These are phyloP conservation scores for Prorops nasuta DNA, from an alignment of 1,140 invertebrate genomes.

Conservation along the genomic window DNA sequence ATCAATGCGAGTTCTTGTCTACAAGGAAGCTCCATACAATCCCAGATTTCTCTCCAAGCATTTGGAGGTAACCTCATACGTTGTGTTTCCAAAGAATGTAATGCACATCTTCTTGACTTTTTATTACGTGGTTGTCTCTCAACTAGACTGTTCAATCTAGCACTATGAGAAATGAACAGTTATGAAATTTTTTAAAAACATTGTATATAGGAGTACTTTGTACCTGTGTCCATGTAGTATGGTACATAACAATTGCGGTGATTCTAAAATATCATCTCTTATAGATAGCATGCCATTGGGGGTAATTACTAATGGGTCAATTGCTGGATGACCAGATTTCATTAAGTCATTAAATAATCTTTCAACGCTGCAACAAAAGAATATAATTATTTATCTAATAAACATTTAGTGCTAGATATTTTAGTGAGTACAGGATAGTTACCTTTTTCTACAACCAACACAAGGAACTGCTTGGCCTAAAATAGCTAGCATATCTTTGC, in stretches of 20 bases:
- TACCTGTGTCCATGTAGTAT: constrained; percentile 85
- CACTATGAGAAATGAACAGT: constrained; percentile 52
- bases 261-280: constrained; percentile 72
- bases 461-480: constrained; percentile 87
- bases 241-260: constrained; percentile 75
- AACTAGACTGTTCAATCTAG: constrained; percentile 72
- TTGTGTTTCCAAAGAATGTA: constrained; percentile 86
- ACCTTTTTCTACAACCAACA: constrained; percentile 89
- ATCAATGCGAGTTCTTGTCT: constrained; percentile 83
- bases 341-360: constrained; percentile 79
- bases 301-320: constrained; percentile 77
- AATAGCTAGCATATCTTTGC: constrained; percentile 76
- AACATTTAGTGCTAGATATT: neutral
- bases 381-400: neutral
- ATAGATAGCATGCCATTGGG: constrained; percentile 72
- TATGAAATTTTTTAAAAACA: neutral
- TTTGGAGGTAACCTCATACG: constrained; percentile 68
- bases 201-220: constrained; percentile 21
- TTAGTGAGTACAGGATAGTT: constrained; percentile 16
- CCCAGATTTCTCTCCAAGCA: constrained; percentile 82
- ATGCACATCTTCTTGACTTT: constrained; percentile 80
- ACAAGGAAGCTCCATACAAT: constrained; percentile 80
- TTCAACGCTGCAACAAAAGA: constrained; percentile 71
- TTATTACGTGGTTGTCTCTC: constrained; percentile 82
- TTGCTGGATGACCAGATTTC: constrained; percentile 76